A percentile compares a stretch with the other conserved stretches of the same genome.
Conservation (phyloP, 2,888 invertebrate species). For the Lampropteryx suffumata region DNA sequence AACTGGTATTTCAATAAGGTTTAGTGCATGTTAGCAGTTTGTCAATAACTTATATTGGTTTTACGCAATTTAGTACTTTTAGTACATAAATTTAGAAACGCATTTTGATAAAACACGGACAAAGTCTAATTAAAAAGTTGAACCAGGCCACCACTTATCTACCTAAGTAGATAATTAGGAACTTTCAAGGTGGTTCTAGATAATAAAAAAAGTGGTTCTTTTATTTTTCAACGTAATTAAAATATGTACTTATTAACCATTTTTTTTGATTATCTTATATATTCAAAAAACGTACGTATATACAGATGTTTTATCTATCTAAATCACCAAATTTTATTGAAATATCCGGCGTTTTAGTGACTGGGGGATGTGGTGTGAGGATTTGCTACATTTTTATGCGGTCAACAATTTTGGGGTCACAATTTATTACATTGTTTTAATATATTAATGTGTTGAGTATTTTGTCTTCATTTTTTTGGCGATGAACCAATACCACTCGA, state of each 20-base stretch:
- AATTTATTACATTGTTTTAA: conserved; percentile 12
- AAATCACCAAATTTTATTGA: conserved; percentile 46
- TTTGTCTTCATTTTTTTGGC: conserved; percentile 9
- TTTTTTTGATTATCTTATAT: too few relatives aligned
- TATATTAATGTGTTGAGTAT: conserved; percentile 19
- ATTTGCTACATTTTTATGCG: conserved; percentile 21
- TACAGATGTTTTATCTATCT: too few relatives aligned
- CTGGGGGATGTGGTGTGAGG: conserved; percentile 77
- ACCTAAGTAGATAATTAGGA: neutral
- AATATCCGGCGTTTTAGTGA: conserved; percentile 54
- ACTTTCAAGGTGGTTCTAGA: too few relatives aligned
- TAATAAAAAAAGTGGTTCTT: too few relatives aligned
- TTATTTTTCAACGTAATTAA: too few relatives aligned
- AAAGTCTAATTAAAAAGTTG: neutral
- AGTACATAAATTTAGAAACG: neutral
- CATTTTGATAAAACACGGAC: neutral
- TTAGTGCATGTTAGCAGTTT: conserved; percentile 43
- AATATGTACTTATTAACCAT: too few relatives aligned
- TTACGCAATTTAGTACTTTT: neutral
- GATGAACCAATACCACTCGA: conserved; percentile 5
- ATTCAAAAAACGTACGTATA: too few relatives aligned
- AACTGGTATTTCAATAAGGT: conserved; percentile 52
- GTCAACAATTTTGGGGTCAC: conserved; percentile 29
- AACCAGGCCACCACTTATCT: neutral
- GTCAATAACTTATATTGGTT: conserved; percentile 4